Percentiles rank a stretch among this genome's conserved stretches.
Conservation (phyloP, 2,113 vertebrate genomes). For the Acanthisitta chloris region DNA sequence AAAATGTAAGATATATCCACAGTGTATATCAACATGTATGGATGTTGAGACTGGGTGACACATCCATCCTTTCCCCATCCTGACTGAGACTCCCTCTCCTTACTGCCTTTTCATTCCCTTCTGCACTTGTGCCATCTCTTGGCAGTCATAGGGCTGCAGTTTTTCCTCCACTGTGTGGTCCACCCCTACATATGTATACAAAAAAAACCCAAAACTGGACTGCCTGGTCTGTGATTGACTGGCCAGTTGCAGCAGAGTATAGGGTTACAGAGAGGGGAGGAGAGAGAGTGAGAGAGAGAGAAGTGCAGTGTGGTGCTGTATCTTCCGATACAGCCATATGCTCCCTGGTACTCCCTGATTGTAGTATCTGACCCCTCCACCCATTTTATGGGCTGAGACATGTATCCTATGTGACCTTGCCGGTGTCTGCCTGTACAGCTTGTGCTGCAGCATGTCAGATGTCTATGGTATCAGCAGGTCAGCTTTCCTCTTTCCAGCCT, state of each 20-base stretch:
- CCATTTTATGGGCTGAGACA: not conserved
- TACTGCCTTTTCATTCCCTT: not conserved
- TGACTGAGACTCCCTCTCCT: not conserved
- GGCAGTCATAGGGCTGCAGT: not conserved
- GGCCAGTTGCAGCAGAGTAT: not conserved
- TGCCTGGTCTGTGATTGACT: not conserved
- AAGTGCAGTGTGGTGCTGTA: not conserved
- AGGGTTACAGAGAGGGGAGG: not conserved
- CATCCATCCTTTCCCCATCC: not conserved
- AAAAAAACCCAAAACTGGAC: not conserved
- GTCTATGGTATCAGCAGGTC: not conserved
- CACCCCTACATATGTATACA: not conserved
- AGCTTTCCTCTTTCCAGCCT: not conserved
- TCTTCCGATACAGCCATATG: not conserved
- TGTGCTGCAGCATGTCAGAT: not conserved
- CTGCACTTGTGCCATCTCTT: not conserved
- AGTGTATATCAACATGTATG: not conserved
- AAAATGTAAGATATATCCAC: not conserved
- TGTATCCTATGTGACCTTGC: not conserved
- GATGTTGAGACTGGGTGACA: not conserved
- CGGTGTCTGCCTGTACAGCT: not conserved
- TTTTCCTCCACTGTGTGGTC: not conserved
- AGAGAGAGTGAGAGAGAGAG: not conserved
- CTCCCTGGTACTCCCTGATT: not conserved
- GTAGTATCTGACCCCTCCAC: not conserved